Percentiles rank a stretch among this genome's conserved stretches.
Conservation (phyloP, 2,113 vertebrate species). For the Zosterops lateralis region DNA sequence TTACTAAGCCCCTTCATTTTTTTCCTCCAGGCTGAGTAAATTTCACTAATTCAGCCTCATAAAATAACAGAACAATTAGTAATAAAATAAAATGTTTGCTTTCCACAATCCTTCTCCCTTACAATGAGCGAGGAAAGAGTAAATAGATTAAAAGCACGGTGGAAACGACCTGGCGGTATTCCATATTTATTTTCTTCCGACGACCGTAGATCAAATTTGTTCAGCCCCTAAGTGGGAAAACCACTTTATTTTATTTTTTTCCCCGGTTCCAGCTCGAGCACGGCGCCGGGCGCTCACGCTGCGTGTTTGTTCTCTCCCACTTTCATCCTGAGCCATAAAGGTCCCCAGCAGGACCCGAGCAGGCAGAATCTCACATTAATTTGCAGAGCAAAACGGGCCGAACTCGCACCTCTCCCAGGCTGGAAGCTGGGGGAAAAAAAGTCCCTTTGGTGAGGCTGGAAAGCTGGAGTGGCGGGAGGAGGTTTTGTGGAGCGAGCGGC, state of each 20-base stretch:
- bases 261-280: background rate
- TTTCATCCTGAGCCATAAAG: conserved; percentile 43
- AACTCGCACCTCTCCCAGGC: background rate
- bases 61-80: conserved; percentile 62
- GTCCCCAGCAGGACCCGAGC: conserved; percentile 27
- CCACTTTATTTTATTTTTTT: background rate
- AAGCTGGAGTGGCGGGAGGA: background rate
- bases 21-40: conserved; percentile 26
- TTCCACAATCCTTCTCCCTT: conserved; percentile 21
- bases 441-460: background rate
- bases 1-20: conserved; percentile 42
- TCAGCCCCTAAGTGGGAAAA: conserved; percentile 36
- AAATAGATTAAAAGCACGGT: conserved; percentile 27
- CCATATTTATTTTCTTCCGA: conserved; percentile 34
- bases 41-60: conserved; percentile 53
- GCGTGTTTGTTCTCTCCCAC: conserved; percentile 37
- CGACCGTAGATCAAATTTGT: background rate
- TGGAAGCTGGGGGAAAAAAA: background rate
- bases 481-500: conserved; percentile 22
- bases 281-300: background rate
- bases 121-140: background rate
- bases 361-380: background rate
- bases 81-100: conserved; percentile 61
- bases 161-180: background rate
- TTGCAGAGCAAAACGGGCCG: background rate